Evolutionary conservation across 2,113 vertebrate species (phyloP).

Genomic region (Ctenodactylus gundi): DNA sequence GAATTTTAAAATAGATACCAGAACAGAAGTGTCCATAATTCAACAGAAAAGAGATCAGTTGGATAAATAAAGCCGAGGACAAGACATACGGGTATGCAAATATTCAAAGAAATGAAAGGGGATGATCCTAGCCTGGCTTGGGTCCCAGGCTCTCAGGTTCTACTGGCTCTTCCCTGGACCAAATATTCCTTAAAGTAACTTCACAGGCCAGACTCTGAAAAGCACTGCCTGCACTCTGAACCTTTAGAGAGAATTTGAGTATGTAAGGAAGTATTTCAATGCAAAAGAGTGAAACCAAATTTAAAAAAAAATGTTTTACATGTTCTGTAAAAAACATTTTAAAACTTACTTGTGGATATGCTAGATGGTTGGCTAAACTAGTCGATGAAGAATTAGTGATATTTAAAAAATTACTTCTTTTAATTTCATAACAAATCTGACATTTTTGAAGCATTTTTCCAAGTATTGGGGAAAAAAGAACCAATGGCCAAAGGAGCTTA

Average conservation of each 20-base stretch:
- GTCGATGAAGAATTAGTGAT: not conserved
- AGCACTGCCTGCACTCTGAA: not conserved
- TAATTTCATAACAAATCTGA: not conserved
- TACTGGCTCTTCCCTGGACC: not conserved
- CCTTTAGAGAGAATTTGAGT: not conserved
- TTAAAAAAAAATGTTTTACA: not conserved
- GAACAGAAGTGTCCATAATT: not conserved
- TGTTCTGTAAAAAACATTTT: not conserved
- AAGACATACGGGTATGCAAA: not conserved
- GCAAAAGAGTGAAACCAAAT: not conserved
- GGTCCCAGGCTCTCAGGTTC: not conserved
- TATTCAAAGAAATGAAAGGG: not conserved
- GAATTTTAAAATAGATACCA: not conserved
- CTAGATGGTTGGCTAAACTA: not conserved
- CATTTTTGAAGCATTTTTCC: not conserved
- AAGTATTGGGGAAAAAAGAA: not conserved
- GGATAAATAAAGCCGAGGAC: not conserved
- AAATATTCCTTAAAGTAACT: not conserved
- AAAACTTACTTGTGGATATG: not conserved
- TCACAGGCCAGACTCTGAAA: not conserved
- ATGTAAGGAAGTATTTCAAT: not conserved
- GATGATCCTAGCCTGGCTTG: not conserved
- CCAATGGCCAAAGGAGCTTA: not conserved
- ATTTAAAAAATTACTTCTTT: not conserved
- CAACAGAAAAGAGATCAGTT: not conserved